Conservation (phyloP, 1,140 invertebrate genomes). For the Drosophila quadrilineata region DNA sequence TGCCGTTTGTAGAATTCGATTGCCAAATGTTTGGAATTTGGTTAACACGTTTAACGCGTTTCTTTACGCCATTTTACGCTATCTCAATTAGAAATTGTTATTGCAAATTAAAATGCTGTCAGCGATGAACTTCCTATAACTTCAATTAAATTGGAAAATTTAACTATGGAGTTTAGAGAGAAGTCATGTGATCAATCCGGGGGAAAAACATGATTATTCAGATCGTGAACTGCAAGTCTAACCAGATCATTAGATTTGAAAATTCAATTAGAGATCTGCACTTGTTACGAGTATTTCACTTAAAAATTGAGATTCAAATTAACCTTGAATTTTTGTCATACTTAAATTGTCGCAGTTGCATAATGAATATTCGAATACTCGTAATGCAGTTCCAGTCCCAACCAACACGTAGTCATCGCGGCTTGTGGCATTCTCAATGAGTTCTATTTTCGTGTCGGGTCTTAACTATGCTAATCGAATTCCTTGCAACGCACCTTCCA, state of each 20-base stretch:
- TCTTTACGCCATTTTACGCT: not conserved
- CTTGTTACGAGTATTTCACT: conserved; percentile 5
- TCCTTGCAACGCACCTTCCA: conserved; percentile 43
- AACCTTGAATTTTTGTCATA: conserved; percentile 6
- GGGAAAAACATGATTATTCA: too few relatives aligned
- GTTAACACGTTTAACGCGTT: conserved; percentile 11
- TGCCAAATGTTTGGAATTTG: conserved; percentile 29
- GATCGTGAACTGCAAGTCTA: too few relatives aligned
- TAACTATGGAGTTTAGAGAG: too few relatives aligned
- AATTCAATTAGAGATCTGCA: conserved; percentile 5
- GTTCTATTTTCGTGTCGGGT: not conserved
- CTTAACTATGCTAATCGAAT: not conserved
- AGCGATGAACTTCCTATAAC: not conserved
- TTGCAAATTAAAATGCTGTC: conserved; percentile 10
- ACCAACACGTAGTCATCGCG: conserved; percentile 48
- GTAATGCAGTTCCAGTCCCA: too few relatives aligned
- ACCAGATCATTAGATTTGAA: not conserved
- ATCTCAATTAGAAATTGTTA: conserved; percentile 34
- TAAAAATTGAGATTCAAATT: too few relatives aligned
- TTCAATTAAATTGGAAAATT: too few relatives aligned
- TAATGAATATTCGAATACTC: conserved; percentile 31
- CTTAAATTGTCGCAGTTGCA: conserved; percentile 25
- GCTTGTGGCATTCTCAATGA: conserved; percentile 9
- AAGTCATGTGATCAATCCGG: too few relatives aligned
- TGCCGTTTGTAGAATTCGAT: conserved; percentile 23